Percentiles rank a stretch among this genome's conserved stretches.
Evolutionary conservation across 2,113 vertebrate species (phyloP).

Genomic region (Nymphicus hollandicus): DNA sequence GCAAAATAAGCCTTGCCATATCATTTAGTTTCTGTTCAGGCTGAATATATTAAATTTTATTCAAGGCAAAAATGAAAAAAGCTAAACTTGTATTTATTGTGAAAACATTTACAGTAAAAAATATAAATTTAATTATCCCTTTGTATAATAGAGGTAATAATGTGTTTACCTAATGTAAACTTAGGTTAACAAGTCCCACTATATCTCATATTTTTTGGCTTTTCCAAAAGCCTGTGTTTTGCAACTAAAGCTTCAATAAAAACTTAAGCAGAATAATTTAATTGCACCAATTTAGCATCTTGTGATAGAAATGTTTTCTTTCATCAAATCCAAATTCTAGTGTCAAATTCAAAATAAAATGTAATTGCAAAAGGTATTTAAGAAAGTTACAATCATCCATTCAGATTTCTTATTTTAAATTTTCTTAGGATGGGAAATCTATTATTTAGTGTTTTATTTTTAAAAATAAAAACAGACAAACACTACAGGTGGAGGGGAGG

Average conservation of each 20-base stretch:
- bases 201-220: accelerated
- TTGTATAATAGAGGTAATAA: not conserved
- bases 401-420: not conserved
- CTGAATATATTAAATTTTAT: not conserved
- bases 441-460: not conserved
- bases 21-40: not conserved
- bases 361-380: not conserved
- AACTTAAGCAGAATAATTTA: not conserved
- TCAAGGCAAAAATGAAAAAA: not conserved
- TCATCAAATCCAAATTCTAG: not conserved
- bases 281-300: not conserved
- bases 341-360: not conserved
- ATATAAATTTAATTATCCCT: not conserved
- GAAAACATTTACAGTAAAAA: not conserved
- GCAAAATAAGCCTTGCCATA: not conserved
- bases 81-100: not conserved
- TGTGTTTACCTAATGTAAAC: too few relatives aligned
- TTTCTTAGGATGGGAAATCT: not conserved
- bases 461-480: not conserved
- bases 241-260: not conserved
- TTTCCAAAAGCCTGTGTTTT: not conserved
- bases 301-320: not conserved
- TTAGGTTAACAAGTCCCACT: not conserved
- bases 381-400: accelerated
- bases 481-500: accelerated